Evolutionary conservation across 2,113 vertebrate species (phyloP), one percentile per base, ranked within the genome.

Genomic region (Orthonyx spaldingii): DNA sequence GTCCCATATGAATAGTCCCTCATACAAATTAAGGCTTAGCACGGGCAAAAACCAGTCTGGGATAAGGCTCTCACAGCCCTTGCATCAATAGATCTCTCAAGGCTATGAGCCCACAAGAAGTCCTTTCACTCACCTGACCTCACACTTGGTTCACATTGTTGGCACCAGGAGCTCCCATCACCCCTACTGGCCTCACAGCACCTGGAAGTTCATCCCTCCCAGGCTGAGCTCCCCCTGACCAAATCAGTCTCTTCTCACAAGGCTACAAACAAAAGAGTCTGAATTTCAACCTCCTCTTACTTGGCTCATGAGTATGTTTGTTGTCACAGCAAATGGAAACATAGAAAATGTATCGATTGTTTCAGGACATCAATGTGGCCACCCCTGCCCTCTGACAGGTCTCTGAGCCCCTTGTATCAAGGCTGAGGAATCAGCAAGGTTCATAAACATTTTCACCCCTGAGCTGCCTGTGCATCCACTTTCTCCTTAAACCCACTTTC

Each of bases 371-470:
- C 22, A 82, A 47, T 0, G 5, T 6, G 6, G 14, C 11, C 22
- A 41, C 10, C 3, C 2, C 6, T 23, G 18, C 22, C 21, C 1
- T 5, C n/a, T 33, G 46, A 18, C 22, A 23, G 26, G 37, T 49
- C 26, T 12, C 16, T 4, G 35, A 78, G 35, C 3, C 39, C 8
- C 14, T 24, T 15, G 6, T 35, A 26, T 6, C 1, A 3, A 39
- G 22, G 21, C 18, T 16, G 53, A 71, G 16, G 30, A 94, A 39
- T 8, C 13, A 35, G 30, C 4, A 35, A 52, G 15, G 27, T 10
- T 47, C 7, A 1, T 1, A 1, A 19, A 17, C 16, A 3, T 35
- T 44, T 61, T 16, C 15, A 12, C 1, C 13, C 10, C 19, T 3
- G 5, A 44, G 33, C 21, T 4, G 5, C 12, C 68, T 7, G 22